phyloP scores from a whole-genome alignment of 2,888 invertebrate species.

The Hirtodrosophila confusa region DNA sequence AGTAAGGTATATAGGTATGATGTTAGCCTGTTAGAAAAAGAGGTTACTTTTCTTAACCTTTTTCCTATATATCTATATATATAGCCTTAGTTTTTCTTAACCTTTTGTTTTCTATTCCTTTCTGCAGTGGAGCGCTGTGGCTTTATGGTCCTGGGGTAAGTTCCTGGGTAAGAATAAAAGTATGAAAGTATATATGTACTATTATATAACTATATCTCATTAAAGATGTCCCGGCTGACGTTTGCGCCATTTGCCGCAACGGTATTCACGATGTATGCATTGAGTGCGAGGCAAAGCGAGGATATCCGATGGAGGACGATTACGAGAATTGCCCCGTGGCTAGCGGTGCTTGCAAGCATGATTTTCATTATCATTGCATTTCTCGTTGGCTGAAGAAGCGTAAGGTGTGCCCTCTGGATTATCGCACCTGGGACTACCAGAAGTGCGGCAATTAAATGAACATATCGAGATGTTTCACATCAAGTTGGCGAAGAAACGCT shows the following conservation, averaged over 20 bases:
- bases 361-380: conserved; percentile 28
- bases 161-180: no score
- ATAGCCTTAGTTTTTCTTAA: no score
- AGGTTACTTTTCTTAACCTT: neutral
- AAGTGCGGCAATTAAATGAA: neutral
- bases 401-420: conserved; percentile 20
- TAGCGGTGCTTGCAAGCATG: conserved; percentile 10
- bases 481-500: no score
- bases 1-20: no score
- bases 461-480: no score
- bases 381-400: conserved; percentile 20
- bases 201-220: neutral
- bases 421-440: conserved; percentile 18
- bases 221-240: no score
- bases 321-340: conserved; percentile 10
- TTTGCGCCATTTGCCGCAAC: conserved; percentile 32
- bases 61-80: neutral
- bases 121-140: neutral
- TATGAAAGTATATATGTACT: neutral
- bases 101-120: neutral
- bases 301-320: no score
- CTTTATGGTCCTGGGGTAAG: conserved; percentile 12
- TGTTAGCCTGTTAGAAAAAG: no score
- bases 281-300: conserved; percentile 8
- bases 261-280: conserved; percentile 16